These are phyloP conservation scores for Premnoplex brunnescens DNA, from an alignment of 2,797 vertebrate species.

Conservation along the genomic window DNA sequence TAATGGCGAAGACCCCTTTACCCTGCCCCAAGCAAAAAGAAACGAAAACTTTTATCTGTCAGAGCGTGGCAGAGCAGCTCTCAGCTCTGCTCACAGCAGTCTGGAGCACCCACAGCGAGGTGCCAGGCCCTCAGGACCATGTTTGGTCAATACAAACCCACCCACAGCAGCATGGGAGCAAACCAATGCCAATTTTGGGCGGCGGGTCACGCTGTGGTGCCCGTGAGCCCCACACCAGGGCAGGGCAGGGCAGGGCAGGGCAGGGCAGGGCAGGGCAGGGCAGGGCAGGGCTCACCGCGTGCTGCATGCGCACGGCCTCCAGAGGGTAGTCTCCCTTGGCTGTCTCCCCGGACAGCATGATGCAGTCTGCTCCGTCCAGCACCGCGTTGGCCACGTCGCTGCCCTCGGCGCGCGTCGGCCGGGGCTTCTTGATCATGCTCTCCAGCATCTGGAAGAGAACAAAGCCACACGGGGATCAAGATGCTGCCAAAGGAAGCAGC, in stretches of 20 bases:
- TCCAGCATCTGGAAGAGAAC: slow-evolving; percentile 89
- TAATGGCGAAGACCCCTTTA: neutral
- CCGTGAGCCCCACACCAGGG: neutral
- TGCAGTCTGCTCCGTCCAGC: slow-evolving; percentile 84
- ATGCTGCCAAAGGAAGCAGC: neutral
- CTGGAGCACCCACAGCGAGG: neutral
- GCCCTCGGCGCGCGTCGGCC: slow-evolving; percentile 93
- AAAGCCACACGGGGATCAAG: neutral
- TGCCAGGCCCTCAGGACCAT: neutral
- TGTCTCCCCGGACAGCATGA: slow-evolving; percentile 96
- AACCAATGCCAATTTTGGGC: accelerated
- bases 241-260: slow-evolving; percentile 1
- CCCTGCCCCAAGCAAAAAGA: neutral
- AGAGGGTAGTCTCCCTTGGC: slow-evolving; percentile 97
- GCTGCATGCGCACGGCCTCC: slow-evolving; percentile 96
- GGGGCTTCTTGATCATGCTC: slow-evolving; percentile 98
- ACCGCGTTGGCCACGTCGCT: slow-evolving; percentile 85
- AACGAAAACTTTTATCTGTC: accelerated
- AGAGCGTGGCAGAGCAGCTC: neutral
- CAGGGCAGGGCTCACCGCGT: slow-evolving; percentile 82
- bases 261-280: slow-evolving; percentile 1
- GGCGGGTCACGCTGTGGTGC: neutral
- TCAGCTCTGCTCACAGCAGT: neutral
- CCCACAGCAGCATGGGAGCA: accelerated
- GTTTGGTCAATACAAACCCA: neutral